Conservation (phyloP, 2,797 vertebrate species). For the Chlorospingus flavigularis region DNA sequence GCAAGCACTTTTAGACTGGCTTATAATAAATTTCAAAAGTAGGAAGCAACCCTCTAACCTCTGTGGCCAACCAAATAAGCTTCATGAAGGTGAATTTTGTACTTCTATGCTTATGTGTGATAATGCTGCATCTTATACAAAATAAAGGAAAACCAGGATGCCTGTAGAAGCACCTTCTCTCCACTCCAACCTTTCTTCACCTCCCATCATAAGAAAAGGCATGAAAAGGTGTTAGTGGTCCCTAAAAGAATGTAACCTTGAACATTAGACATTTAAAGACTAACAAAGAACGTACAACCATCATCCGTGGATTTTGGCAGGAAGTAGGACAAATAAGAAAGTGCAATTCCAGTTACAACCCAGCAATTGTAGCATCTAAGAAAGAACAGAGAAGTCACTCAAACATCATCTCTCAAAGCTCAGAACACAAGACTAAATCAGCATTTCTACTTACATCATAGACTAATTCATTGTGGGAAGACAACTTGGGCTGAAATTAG, state of each 20-base stretch:
- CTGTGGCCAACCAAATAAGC: neutral
- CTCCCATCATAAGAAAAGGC: neutral
- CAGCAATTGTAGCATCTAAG: accelerated
- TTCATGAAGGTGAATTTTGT: neutral
- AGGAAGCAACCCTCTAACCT: neutral
- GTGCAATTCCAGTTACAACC: neutral
- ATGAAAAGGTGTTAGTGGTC: neutral
- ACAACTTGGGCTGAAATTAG: neutral
- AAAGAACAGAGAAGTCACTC: neutral
- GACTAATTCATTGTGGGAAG: neutral
- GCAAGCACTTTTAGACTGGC: neutral
- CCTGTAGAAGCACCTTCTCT: neutral
- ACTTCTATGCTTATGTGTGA: neutral
- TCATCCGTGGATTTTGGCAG: neutral
- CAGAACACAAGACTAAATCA: neutral
- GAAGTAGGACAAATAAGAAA: neutral
- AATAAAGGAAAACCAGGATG: neutral
- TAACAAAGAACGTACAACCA: neutral
- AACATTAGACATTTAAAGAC: neutral
- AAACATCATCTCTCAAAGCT: neutral
- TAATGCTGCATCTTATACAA: neutral
- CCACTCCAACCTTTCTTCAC: neutral
- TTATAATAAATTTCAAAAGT: neutral
- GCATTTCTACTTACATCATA: neutral
- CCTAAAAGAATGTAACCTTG: neutral